Base-by-base conservation (phyloP, 35 echinoderm and acorn worm genomes). In the Lytechinus variegatus region DNA sequence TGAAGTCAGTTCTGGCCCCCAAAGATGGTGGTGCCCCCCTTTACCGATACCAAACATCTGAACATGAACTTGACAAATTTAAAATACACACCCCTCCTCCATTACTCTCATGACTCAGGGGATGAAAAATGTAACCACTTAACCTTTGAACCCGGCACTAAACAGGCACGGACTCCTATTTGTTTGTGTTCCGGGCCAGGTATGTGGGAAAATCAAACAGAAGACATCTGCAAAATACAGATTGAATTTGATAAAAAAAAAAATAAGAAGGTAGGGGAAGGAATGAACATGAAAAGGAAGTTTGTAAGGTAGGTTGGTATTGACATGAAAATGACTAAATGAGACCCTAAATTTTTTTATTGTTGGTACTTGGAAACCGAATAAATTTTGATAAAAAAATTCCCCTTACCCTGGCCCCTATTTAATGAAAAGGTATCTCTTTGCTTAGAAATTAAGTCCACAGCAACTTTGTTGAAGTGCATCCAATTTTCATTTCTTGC, bases 151-250 rank as follows among this genome's bases (percentile, higher is more conserved):
- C 87, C 87, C 52, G 1, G 9, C 28, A 10, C 28, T 10, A 89
- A 89, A 53, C 87, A 89, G 27, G 27, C 87, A 11, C 13, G 87
- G 11, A 89, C 87, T 89, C 87, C 87, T 89, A 89, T 89, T 89
- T 89, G 87, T 89, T 89, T 89, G 87, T 53, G 87, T 29, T 33
- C 28, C 7, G 87, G 52, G 28, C 24, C 87, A 71, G 87, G 87
- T 52, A 89, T 89, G 87, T 89, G 87, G 87, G 87, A 89, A 89
- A 89, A 89, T 89, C 87, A 89, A 89, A 89, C 52, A 89, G 6
- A 16, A 53, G 52, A 53, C 87, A 89, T 89, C 87, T 89, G 87
- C 28, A 89, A 89, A 89, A 89, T 89, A 71, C 10, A 71, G 61
- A 71, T 24, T 71, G 61, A 56, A 56, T 71, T 16, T 13, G 61